Conservation (phyloP, 2,113 vertebrate genomes). For the Lipophrys pholis region DNA sequence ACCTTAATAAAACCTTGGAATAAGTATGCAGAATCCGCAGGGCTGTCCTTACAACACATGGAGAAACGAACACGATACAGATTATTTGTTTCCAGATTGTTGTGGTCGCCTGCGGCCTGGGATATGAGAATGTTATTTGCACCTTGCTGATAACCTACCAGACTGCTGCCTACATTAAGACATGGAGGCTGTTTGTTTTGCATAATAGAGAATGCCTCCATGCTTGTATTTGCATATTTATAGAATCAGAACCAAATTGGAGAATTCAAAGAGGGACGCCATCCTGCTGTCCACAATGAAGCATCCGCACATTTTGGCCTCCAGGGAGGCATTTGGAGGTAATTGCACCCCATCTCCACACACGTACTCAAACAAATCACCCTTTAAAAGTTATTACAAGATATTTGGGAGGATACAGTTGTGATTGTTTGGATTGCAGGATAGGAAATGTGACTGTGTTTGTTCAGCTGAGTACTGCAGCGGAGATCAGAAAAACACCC, state of each 20-base stretch:
- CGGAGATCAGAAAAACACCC: constrained; percentile 84
- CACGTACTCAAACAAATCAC: not conserved
- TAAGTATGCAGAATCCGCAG: too few species aligned
- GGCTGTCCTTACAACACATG: too few species aligned
- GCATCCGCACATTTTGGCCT: constrained; percentile 91
- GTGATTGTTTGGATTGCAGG: constrained; percentile 23
- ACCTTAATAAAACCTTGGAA: too few species aligned
- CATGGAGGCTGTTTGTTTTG: constrained; percentile 35
- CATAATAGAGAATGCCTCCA: constrained; percentile 17
- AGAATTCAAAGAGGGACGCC: constrained; percentile 87
- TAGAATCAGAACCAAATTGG: constrained; percentile 81
- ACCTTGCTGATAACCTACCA: constrained; percentile 30
- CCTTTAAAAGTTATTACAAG: constrained; percentile 2
- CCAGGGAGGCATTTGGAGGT: constrained; percentile 92
- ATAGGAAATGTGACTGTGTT: constrained; percentile 42
- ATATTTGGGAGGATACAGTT: not conserved
- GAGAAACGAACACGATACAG: too few species aligned
- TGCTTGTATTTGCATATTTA: constrained; percentile 60
- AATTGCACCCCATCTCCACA: constrained; percentile 18
- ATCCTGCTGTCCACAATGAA: constrained; percentile 91
- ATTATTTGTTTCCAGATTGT: too few species aligned
- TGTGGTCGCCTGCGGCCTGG: too few species aligned
- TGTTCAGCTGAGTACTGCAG: constrained; percentile 92
- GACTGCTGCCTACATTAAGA: not conserved
- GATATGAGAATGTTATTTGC: constrained; percentile 31